Percentiles rank a stretch among this genome's conserved stretches.
phyloP scores from a whole-genome alignment of 1,140 invertebrate genomes.

The Brachionus paranguensis region DNA sequence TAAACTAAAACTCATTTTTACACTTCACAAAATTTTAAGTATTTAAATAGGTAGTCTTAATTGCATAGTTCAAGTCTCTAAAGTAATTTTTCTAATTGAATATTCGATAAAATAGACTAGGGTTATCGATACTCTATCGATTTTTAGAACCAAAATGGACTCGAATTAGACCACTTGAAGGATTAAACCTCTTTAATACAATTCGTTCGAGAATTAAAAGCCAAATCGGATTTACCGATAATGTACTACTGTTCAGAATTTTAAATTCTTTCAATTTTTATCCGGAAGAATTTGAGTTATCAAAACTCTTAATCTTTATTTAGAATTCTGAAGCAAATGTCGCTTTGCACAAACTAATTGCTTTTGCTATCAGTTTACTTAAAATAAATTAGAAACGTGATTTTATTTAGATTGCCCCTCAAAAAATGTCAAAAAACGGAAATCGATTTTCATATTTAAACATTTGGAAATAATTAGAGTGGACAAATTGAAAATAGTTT shows the following conservation, averaged over 20 bases:
- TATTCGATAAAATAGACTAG: neutral
- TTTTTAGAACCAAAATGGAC: neutral
- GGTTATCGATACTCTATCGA: neutral
- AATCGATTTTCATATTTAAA: neutral
- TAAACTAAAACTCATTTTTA: neutral
- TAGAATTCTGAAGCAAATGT: neutral
- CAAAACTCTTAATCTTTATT: neutral
- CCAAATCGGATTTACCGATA: neutral
- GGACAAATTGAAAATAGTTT: neutral
- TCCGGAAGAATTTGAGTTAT: neutral
- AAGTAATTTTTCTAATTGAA: neutral
- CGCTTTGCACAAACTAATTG: neutral
- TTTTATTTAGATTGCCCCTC: neutral
- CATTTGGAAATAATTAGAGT: neutral
- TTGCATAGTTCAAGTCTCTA: neutral
- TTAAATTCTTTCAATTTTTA: neutral
- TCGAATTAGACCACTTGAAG: neutral
- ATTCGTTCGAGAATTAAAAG: neutral
- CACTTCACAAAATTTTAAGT: conserved; percentile 7
- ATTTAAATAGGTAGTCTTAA: neutral
- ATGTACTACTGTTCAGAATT: neutral
- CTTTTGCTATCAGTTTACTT: neutral
- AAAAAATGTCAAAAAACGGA: neutral
- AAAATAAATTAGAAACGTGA: neutral
- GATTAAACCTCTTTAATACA: neutral